Evolutionary conservation across 2,888 invertebrate species (phyloP), one percentile per base, ranked within the genome.

Genomic region (Sarcophaga caerulescens): DNA sequence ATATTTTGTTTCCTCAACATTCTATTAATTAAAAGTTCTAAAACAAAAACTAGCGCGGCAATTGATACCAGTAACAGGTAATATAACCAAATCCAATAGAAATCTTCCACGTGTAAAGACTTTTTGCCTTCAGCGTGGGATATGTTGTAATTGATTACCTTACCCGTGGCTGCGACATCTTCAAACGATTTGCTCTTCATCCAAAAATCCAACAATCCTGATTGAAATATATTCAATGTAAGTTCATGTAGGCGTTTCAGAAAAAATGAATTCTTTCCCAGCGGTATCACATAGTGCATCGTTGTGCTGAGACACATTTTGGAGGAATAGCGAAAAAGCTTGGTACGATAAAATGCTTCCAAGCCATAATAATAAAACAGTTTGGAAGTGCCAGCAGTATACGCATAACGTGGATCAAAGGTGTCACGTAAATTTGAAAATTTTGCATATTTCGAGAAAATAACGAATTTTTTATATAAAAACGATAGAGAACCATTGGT

Each of bases 191-290:
- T 80, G 17, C 69, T 59, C 5, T 52, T 52, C 35, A 74, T 76
- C 84, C 85, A 87, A 71, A 84, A 78, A n/a, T 82, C 21, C 11
- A 80, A 57, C 10, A 87, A 23, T 8, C 87, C 87, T 1, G 87
- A 44, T 10, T 87, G 75, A 35, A 71, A 23, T 12, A 70, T 60
- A 5, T 78, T 19, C n/a, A 82, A n/a, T n/a, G 84, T 84, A 0
- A 73, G n/a, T 3, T 63, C 44, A 59, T 87, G 25, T 10, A 87
- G 10, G 5, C 77, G 80, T 4, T 35, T 47, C 0, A 23, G 35
- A 71, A 80, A 86, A 8, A 77, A 44, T 1, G 85, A 84, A 70
- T 87, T 84, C 19, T 69, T 59, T 2, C 82, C 80, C 2, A 87
- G 68, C 0, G 84, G 76, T 62, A 87, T 65, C 11, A 14, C 25